phyloP scores from a whole-genome alignment of 2,113 vertebrate species.

The Lepisosteus oculatus region DNA sequence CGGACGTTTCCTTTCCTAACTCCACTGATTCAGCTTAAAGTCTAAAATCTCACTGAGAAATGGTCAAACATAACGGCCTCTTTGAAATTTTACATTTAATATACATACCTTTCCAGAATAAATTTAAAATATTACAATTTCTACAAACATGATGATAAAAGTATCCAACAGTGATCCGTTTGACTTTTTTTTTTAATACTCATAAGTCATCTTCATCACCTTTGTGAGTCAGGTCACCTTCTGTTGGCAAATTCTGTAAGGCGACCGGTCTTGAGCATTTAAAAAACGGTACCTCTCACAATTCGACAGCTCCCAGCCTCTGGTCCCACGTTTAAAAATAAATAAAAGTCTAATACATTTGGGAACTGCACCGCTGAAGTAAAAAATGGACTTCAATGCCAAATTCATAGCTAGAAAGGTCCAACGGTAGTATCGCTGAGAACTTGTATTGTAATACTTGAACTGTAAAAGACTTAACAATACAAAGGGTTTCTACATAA shows the following conservation, averaged over 20 bases:
- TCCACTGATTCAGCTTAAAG: conserved; percentile 22
- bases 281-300: conserved; percentile 32
- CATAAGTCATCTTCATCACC: conserved; percentile 8
- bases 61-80: conserved; percentile 59
- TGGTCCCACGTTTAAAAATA: conserved; percentile 56
- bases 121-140: conserved; percentile 49
- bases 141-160: conserved; percentile 28
- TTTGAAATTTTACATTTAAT: conserved; percentile 65
- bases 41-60: conserved; percentile 57
- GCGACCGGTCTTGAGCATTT: conserved; percentile 26
- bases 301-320: conserved; percentile 39
- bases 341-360: conserved; percentile 4
- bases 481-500: not conserved
- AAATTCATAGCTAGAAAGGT: conserved; percentile 17
- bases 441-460: not conserved
- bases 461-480: not conserved
- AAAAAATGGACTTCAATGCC: conserved; percentile 42
- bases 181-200: conserved; percentile 6
- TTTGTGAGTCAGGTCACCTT: conserved; percentile 7
- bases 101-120: conserved; percentile 58
- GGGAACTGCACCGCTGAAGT: conserved; percentile 38
- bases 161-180: conserved; percentile 27
- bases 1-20: conserved; percentile 21
- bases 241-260: conserved; percentile 26
- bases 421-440: not conserved